phyloP scores from a whole-genome alignment of 30 jellyfish, hydroid and myxozoan genomes.

The Chironex yamaguchii region DNA sequence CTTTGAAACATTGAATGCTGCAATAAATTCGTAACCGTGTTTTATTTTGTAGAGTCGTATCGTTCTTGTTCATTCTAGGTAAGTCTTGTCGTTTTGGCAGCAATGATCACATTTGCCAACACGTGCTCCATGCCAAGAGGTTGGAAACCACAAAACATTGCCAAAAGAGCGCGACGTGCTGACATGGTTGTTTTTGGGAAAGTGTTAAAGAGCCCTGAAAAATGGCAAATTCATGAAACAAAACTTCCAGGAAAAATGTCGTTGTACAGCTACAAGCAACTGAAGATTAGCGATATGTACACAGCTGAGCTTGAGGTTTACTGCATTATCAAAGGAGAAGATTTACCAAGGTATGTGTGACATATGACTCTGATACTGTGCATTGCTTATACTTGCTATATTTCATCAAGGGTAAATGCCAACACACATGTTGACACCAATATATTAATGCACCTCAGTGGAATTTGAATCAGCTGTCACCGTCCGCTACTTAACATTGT shows the following conservation, averaged over 20 bases:
- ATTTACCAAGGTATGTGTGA: conserved; percentile 42
- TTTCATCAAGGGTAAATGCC: too few species aligned
- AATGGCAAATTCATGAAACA: conserved; percentile 4
- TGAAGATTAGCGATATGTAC: conserved; percentile 5
- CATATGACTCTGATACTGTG: too few species aligned
- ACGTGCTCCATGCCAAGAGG: conserved; percentile 62
- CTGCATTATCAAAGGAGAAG: conserved; percentile 60
- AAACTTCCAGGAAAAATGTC: neutral
- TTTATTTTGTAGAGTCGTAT: too few species aligned
- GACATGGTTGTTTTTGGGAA: conserved; percentile 63
- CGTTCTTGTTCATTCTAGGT: too few species aligned
- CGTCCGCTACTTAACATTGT: neutral
- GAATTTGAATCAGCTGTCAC: neutral
- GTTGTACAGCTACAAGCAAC: neutral
- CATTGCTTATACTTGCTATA: too few species aligned
- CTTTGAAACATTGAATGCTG: too few species aligned
- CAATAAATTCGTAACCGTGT: too few species aligned
- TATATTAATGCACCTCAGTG: neutral
- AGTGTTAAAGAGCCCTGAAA: conserved; percentile 55
- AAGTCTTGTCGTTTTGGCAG: neutral
- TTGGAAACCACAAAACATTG: conserved; percentile 24
- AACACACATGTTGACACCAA: neutral
- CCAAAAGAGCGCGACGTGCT: conserved; percentile 47
- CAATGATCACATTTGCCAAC: neutral
- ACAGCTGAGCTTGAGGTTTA: conserved; percentile 46